phyloP scores from a whole-genome alignment of 2,888 invertebrate genomes.

The Caenorhabditis virilis region DNA sequence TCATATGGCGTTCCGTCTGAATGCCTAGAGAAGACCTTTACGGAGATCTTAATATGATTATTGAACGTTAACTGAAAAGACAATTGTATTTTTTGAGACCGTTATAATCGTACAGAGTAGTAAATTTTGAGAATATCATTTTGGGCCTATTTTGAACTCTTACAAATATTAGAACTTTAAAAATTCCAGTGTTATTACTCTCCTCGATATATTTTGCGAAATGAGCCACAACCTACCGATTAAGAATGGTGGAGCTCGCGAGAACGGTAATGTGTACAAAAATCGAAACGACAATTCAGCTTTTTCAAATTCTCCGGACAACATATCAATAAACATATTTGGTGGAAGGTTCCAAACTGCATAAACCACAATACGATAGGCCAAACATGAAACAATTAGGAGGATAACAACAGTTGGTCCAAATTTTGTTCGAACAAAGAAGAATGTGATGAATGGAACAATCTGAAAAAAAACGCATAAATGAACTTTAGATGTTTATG shows the following conservation, averaged over 20 bases:
- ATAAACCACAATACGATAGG: too few relatives aligned
- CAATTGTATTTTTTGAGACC: too few relatives aligned
- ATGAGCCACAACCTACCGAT: slow-evolving; percentile 28
- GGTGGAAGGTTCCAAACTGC: slow-evolving; percentile 25
- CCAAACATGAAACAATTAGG: not conserved
- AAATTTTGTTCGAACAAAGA: not conserved
- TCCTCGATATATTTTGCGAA: not conserved
- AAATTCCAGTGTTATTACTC: not conserved
- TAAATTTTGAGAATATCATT: not conserved
- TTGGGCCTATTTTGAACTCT: not conserved
- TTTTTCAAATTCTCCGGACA: slow-evolving; percentile 31
- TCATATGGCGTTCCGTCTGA: not conserved
- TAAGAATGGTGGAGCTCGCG: slow-evolving; percentile 40
- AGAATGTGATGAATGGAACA: too few relatives aligned
- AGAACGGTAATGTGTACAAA: slow-evolving; percentile 37
- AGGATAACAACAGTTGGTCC: not conserved
- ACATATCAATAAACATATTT: slow-evolving; percentile 41
- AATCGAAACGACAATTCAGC: slow-evolving; percentile 19
- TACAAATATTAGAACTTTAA: not conserved
- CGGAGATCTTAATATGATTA: not conserved
- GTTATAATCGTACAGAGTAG: not conserved
- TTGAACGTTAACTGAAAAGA: not conserved
- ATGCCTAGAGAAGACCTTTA: not conserved
- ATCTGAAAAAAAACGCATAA: too few relatives aligned
- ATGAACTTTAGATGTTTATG: too few relatives aligned